A percentile compares a stretch with the other conserved stretches of the same genome.
Evolutionary conservation across 2,797 vertebrate species (phyloP).

Genomic region (Hoplostethus atlanticus): DNA sequence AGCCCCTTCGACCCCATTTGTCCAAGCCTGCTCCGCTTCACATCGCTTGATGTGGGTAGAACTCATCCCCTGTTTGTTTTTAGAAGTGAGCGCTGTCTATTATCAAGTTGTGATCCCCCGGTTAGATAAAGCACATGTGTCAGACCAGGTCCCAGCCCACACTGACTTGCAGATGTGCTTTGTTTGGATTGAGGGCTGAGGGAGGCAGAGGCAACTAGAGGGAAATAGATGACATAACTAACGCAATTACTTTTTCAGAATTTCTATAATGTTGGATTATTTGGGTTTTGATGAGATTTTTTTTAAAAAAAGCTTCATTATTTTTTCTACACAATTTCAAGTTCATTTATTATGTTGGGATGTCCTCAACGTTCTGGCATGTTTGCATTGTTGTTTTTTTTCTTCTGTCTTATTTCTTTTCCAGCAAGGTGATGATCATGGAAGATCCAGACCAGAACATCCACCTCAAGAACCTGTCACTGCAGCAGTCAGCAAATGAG

Average conservation of each 20-base stretch:
- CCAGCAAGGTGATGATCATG: constrained; percentile 92
- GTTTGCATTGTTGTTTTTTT: not conserved
- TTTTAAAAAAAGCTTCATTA: not conserved
- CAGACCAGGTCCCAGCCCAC: constrained; percentile 36
- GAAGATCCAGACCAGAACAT: constrained; percentile 97
- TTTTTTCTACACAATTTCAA: constrained; percentile 24
- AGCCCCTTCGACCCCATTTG: constrained; percentile 39
- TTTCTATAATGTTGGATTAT: constrained; percentile 41
- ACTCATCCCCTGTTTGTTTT: constrained; percentile 70
- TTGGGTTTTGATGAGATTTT: constrained; percentile 23
- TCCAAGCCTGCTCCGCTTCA: constrained; percentile 31
- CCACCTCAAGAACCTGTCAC: constrained; percentile 95
- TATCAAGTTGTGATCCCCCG: constrained; percentile 56
- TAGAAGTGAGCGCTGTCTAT: constrained; percentile 55
- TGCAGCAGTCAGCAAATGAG: constrained; percentile 91
- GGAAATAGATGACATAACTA: constrained; percentile 50
- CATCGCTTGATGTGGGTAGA: constrained; percentile 46
- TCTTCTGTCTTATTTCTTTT: constrained; percentile 9
- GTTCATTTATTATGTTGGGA: constrained; percentile 1
- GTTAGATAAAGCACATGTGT: constrained; percentile 54
- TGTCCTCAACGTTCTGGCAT: not conserved
- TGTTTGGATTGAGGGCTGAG: constrained; percentile 55
- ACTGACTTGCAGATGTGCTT: constrained; percentile 59
- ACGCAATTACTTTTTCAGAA: constrained; percentile 43
- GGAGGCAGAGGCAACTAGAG: constrained; percentile 9